phyloP scores from a whole-genome alignment of 2,888 invertebrate species.

The Chesias legatella region DNA sequence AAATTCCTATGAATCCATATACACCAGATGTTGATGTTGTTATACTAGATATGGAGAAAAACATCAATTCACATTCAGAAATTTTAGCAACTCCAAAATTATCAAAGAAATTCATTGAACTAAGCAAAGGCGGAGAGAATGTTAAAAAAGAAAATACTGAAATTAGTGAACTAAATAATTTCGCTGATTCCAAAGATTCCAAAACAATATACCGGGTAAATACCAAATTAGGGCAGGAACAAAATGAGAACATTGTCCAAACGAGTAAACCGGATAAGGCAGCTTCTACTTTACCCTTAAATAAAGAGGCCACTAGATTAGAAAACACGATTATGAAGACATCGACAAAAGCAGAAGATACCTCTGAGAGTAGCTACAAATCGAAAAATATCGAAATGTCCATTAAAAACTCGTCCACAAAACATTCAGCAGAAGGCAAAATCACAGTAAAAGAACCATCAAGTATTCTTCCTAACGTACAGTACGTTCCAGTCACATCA shows the following conservation, averaged over 20 bases:
- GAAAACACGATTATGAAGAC: slow-evolving; percentile 3
- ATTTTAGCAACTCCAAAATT: slow-evolving; percentile 11
- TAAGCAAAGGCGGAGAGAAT: slow-evolving; percentile 1
- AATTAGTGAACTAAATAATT: no score
- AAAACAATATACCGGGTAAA: no score
- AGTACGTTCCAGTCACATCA: no score
- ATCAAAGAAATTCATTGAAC: background rate
- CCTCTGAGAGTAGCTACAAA: background rate
- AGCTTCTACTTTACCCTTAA: background rate
- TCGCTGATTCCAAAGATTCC: no score
- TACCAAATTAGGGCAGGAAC: no score
- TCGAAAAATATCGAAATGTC: slow-evolving; percentile 5
- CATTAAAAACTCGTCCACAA: background rate
- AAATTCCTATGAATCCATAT: no score
- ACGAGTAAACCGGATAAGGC: background rate
- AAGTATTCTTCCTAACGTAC: no score
- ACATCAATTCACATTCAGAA: slow-evolving; percentile 11
- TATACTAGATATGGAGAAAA: slow-evolving; percentile 4
- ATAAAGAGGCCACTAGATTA: background rate
- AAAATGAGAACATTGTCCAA: background rate
- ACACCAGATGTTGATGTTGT: background rate
- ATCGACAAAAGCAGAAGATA: background rate
- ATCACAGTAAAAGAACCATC: background rate
- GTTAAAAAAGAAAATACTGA: background rate
- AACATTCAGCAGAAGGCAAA: background rate